Conservation (phyloP, 2,888 invertebrate genomes). For the Tachina grossa region DNA sequence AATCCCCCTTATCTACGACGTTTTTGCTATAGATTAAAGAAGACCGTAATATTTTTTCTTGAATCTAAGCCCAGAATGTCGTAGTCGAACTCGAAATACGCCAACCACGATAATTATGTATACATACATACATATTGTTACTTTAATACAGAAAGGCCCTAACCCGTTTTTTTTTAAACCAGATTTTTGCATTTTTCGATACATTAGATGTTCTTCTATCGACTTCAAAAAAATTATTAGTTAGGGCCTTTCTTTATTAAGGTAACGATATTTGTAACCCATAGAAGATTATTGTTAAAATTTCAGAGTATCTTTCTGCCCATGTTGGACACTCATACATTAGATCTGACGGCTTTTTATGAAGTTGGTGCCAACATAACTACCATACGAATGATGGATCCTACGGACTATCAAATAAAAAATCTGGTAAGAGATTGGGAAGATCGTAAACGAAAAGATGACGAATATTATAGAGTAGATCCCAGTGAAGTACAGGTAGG, state of each 20-base stretch:
- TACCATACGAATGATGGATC: constrained; percentile 81
- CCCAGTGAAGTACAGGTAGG: constrained; percentile 78
- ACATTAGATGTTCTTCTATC: no score
- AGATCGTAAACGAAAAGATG: constrained; percentile 79
- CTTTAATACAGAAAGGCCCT: no score
- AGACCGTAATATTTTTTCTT: no score
- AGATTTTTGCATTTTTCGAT: no score
- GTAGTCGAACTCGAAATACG: no score
- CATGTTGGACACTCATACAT: constrained; percentile 82
- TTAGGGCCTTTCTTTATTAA: no score
- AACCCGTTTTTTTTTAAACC: no score
- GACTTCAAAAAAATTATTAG: no score
- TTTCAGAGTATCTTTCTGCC: constrained; percentile 85
- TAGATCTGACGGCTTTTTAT: constrained; percentile 83
- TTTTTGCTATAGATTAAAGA: no score
- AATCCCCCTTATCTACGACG: no score
- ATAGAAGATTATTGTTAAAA: background rate
- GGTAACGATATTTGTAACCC: no score
- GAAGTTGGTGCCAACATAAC: constrained; percentile 82
- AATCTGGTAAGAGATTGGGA: constrained; percentile 82
- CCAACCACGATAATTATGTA: background rate
- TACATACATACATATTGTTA: background rate
- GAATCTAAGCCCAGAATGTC: no score
- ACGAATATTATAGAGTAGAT: constrained; percentile 76
- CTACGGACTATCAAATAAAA: constrained; percentile 80